A percentile compares a stretch with the other conserved stretches of the same genome.
Evolutionary conservation across 2,888 invertebrate genomes (phyloP).

Genomic region (Philereme transversata): DNA sequence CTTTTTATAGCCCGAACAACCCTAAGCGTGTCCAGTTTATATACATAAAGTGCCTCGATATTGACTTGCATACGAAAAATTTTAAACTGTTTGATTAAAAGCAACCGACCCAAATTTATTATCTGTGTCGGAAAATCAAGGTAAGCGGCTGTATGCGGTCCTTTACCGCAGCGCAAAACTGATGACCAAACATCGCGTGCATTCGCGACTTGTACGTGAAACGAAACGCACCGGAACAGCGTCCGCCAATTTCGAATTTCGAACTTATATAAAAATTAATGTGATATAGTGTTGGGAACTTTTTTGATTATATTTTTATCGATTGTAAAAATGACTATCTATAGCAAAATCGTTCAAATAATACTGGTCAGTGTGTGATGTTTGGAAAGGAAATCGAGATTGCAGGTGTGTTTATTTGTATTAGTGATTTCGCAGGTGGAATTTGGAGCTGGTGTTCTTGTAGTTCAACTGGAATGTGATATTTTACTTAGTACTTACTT

Average conservation of each 20-base stretch:
- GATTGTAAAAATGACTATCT: slow-evolving; percentile 70
- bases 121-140: slow-evolving; percentile 65
- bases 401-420: slow-evolving; percentile 45
- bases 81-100: slow-evolving; percentile 18
- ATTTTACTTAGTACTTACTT: too few species aligned
- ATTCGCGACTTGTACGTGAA: slow-evolving; percentile 59
- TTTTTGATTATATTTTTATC: slow-evolving; percentile 27
- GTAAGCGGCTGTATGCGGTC: slow-evolving; percentile 51
- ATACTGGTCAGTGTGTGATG: slow-evolving; percentile 76
- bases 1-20: neutral
- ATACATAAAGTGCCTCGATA: neutral
- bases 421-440: slow-evolving; percentile 6
- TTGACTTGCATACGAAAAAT: neutral
- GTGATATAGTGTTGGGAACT: slow-evolving; percentile 36
- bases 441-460: neutral
- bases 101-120: slow-evolving; percentile 24
- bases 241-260: slow-evolving; percentile 35
- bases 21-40: neutral
- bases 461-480: slow-evolving; percentile 13
- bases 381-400: slow-evolving; percentile 40
- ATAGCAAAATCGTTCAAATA: slow-evolving; percentile 80
- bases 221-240: slow-evolving; percentile 51
- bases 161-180: slow-evolving; percentile 40
- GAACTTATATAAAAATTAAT: slow-evolving; percentile 26
- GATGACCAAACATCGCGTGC: slow-evolving; percentile 43